Evolutionary conservation across 2,888 invertebrate species (phyloP).

Genomic region (Mongoloraphidia duomilia): DNA sequence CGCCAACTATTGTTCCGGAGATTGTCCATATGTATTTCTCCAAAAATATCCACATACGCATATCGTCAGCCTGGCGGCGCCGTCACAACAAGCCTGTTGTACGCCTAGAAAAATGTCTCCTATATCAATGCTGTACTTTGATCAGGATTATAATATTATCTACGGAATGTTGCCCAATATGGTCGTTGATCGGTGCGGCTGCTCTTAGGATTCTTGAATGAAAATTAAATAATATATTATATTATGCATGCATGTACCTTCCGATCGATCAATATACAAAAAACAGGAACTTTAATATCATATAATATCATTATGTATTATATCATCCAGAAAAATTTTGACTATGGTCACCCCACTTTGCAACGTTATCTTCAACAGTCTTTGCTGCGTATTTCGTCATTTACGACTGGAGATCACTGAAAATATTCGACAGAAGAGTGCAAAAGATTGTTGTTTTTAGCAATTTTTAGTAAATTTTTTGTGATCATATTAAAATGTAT

Average conservation of each 20-base stretch:
- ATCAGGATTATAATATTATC: constrained; percentile 74
- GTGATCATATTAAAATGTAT: too few species aligned
- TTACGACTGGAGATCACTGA: too few species aligned
- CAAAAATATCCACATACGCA: constrained; percentile 82
- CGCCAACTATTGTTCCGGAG: constrained; percentile 92
- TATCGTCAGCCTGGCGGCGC: constrained; percentile 65
- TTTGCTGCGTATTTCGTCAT: too few species aligned
- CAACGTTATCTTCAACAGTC: too few species aligned
- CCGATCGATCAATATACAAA: neutral
- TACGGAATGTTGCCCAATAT: constrained; percentile 81
- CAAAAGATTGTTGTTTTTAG: too few species aligned
- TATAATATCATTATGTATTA: too few species aligned
- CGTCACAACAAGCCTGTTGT: constrained; percentile 63
- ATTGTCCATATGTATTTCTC: constrained; percentile 78
- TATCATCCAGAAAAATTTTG: too few species aligned
- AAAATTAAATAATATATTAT: neutral
- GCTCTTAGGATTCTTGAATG: constrained; percentile 45
- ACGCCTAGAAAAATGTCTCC: constrained; percentile 78
- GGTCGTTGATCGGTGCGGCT: constrained; percentile 89
- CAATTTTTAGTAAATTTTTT: too few species aligned
- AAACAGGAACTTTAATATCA: too few species aligned
- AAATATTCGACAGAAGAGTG: too few species aligned
- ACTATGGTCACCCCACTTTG: too few species aligned
- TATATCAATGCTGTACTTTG: constrained; percentile 85
- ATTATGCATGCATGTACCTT: neutral